A percentile compares a stretch with the other conserved stretches of the same genome.
phyloP scores from a whole-genome alignment of 1,140 invertebrate genomes.

The Eufriesea mexicana region DNA sequence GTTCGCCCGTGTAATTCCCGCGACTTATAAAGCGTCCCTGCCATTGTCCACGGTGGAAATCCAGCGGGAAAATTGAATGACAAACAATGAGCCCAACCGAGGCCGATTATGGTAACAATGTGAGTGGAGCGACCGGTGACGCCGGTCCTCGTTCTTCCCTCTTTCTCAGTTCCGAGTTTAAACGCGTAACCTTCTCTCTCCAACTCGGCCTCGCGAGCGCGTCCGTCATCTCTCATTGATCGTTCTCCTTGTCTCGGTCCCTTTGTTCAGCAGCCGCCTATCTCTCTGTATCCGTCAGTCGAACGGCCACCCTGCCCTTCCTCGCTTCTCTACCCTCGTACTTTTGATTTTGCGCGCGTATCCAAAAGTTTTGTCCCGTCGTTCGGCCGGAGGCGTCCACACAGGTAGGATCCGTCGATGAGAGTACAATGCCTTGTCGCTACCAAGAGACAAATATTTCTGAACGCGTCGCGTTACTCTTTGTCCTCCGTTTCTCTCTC shows the following conservation, averaged over 20 bases:
- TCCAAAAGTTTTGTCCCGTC: conserved; percentile 11
- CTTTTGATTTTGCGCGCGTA: conserved; percentile 23
- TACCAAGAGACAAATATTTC: conserved; percentile 41
- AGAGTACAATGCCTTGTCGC: conserved; percentile 28
- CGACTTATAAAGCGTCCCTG: conserved; percentile 61
- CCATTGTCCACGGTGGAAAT: conserved; percentile 67
- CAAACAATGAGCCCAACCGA: conserved; percentile 68
- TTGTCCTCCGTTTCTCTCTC: not conserved
- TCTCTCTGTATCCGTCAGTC: not conserved
- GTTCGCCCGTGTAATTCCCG: conserved; percentile 63
- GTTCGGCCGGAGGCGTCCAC: not conserved
- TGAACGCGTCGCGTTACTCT: conserved; percentile 13
- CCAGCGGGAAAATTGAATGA: conserved; percentile 71
- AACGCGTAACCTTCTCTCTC: conserved; percentile 3
- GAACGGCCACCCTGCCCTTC: too few relatives aligned
- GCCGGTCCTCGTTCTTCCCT: conserved; percentile 30
- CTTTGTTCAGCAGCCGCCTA: not conserved
- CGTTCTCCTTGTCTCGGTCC: not conserved
- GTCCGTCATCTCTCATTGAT: conserved; percentile 27
- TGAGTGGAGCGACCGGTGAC: conserved; percentile 50
- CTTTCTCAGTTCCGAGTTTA: not conserved
- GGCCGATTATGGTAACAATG: conserved; percentile 71
- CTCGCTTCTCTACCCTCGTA: not conserved
- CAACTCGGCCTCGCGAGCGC: not conserved
- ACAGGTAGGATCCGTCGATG: conserved; percentile 11